Conservation (phyloP, 2,113 vertebrate species). For the Cisticola juncidis region DNA sequence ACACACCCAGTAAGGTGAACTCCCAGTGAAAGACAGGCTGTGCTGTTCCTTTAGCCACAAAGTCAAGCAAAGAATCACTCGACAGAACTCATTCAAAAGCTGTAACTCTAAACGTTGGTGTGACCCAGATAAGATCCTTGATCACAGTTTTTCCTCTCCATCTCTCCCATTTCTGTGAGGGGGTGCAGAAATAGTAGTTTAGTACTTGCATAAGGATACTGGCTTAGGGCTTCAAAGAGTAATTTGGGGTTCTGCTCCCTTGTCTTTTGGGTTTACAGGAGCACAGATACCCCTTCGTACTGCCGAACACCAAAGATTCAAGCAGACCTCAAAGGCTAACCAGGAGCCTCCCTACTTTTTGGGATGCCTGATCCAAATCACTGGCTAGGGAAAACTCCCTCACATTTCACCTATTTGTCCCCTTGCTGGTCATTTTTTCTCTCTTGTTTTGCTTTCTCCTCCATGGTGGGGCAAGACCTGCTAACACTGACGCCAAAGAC, state of each 20-base stretch:
- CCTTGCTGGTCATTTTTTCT: not conserved
- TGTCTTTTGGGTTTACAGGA: not conserved
- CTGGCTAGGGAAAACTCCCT: not conserved
- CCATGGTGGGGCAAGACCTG: not conserved
- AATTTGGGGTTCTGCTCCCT: not conserved
- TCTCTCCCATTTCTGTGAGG: not conserved
- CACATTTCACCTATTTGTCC: not conserved
- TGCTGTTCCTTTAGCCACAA: not conserved
- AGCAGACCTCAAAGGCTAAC: not conserved
- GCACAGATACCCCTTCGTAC: fast-evolving
- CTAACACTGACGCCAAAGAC: not conserved
- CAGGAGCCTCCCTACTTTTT: not conserved
- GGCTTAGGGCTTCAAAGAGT: not conserved
- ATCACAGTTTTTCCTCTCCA: not conserved
- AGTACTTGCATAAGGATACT: not conserved
- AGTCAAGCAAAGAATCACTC: not conserved
- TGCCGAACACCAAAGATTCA: not conserved
- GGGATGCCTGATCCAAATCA: not conserved
- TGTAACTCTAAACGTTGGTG: not conserved
- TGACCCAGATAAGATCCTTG: not conserved
- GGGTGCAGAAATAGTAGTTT: not conserved
- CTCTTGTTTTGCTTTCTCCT: not conserved
- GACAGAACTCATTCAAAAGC: not conserved
- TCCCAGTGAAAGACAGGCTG: not conserved
- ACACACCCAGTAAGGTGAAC: not conserved